Conservation (phyloP, 2,113 vertebrate genomes). For the Hippocampus zosterae region DNA sequence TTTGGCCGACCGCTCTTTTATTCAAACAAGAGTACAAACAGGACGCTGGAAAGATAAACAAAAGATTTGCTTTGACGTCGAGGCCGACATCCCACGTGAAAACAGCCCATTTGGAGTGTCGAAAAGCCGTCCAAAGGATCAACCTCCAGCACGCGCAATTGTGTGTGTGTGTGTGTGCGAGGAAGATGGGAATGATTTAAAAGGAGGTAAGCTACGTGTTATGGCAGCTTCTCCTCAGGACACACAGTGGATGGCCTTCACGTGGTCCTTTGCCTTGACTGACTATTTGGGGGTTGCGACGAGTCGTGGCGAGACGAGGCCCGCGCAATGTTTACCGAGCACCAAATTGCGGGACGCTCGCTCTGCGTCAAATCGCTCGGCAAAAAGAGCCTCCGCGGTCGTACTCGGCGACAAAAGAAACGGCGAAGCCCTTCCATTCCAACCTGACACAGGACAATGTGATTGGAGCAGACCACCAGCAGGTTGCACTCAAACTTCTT, state of each 20-base stretch:
- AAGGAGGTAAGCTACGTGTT: constrained; percentile 53
- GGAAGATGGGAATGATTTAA: constrained; percentile 59
- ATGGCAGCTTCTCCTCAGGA: constrained; percentile 44
- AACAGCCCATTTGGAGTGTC: constrained; percentile 37
- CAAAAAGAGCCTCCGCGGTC: too few species aligned
- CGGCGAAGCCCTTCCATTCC: background rate
- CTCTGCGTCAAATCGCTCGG: constrained; percentile 9
- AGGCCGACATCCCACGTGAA: constrained; percentile 17
- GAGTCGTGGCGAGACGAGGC: constrained; percentile 7
- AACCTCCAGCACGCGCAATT: too few species aligned
- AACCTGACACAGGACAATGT: constrained; percentile 95
- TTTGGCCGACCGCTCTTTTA: constrained; percentile 13
- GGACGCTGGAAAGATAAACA: constrained; percentile 27
- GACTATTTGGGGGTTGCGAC: constrained; percentile 24
- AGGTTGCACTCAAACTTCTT: constrained; percentile 95
- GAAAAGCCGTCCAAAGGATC: constrained; percentile 39
- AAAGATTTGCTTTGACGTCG: constrained; percentile 45
- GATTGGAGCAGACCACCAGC: constrained; percentile 90
- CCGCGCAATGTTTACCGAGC: constrained; percentile 27
- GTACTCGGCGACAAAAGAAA: background rate
- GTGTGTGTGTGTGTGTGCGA: constrained; percentile 14
- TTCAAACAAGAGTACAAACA: constrained; percentile 14
- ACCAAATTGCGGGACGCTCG: constrained; percentile 26
- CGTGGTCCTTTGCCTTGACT: constrained; percentile 41
- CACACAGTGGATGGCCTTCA: constrained; percentile 37